phyloP scores from a whole-genome alignment of 2,888 invertebrate species.

The Epirrhoe tristata region DNA sequence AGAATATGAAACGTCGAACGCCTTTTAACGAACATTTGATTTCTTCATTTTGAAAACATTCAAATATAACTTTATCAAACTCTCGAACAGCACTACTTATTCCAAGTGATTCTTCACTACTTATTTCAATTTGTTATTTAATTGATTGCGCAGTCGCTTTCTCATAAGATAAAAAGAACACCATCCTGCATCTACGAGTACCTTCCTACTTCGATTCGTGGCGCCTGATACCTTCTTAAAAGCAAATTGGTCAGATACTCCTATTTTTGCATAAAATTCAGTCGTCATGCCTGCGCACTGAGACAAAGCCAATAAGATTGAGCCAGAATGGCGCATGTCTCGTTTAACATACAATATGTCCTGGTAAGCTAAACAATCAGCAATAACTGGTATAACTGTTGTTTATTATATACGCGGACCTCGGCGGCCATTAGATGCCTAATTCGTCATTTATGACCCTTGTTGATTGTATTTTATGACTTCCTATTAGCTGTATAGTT shows the following conservation, averaged over 20 bases:
- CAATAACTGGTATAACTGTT: slow-evolving; percentile 44
- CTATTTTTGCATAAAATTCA: slow-evolving; percentile 14
- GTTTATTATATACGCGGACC: slow-evolving; percentile 30
- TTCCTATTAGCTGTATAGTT: slow-evolving; percentile 9
- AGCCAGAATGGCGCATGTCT: slow-evolving; percentile 42
- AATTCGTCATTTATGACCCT: slow-evolving; percentile 22
- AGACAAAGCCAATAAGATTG: slow-evolving; percentile 36
- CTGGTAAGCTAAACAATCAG: slow-evolving; percentile 44
- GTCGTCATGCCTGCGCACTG: slow-evolving; percentile 16
- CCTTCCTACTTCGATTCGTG: too few species aligned
- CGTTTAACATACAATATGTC: slow-evolving; percentile 49
- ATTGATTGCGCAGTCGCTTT: too few species aligned
- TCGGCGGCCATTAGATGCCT: slow-evolving; percentile 24
- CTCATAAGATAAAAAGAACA: too few species aligned
- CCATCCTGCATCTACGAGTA: too few species aligned
- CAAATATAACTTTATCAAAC: too few species aligned
- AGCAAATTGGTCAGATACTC: slow-evolving; percentile 10
- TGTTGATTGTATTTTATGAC: slow-evolving; percentile 21
- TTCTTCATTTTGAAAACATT: too few species aligned
- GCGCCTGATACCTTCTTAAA: too few species aligned
- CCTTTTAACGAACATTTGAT: too few species aligned
- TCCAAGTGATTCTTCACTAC: too few species aligned
- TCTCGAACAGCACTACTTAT: too few species aligned
- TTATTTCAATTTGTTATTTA: too few species aligned
- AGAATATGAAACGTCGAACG: too few species aligned